Conservation (phyloP, 2,113 vertebrate species). For the Aythya baeri region DNA sequence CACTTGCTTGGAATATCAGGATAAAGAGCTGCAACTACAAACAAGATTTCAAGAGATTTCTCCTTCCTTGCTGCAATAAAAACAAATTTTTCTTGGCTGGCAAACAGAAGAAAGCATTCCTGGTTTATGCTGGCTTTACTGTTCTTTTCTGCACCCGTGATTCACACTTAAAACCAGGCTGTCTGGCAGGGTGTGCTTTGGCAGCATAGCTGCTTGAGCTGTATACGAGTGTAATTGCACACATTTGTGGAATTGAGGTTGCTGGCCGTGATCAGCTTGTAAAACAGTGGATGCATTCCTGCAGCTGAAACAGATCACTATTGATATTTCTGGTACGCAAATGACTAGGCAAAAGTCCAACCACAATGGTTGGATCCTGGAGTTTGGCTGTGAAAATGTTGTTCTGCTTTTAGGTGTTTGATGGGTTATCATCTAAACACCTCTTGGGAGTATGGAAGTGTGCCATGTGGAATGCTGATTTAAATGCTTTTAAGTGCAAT, state of each 20-base stretch:
- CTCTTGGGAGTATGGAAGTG: background rate
- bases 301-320: accelerated
- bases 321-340: background rate
- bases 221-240: background rate
- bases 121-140: conserved; percentile 30
- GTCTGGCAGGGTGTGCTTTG: background rate
- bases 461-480: accelerated
- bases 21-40: background rate
- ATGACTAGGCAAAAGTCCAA: background rate
- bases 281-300: background rate
- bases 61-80: background rate
- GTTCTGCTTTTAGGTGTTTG: background rate
- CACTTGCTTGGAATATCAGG: background rate
- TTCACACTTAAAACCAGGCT: background rate
- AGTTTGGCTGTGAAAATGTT: background rate
- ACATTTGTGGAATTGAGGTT: background rate
- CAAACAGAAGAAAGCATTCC: conserved; percentile 19
- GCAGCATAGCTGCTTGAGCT: accelerated
- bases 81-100: background rate
- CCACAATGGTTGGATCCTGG: background rate
- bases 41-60: background rate
- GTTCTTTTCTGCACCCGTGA: background rate
- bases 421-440: background rate
- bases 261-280: background rate
- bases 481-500: background rate